A percentile compares a stretch with the other conserved stretches of the same genome.
phyloP scores from a whole-genome alignment of 1,140 invertebrate genomes.

The Zaprionus taronus region DNA sequence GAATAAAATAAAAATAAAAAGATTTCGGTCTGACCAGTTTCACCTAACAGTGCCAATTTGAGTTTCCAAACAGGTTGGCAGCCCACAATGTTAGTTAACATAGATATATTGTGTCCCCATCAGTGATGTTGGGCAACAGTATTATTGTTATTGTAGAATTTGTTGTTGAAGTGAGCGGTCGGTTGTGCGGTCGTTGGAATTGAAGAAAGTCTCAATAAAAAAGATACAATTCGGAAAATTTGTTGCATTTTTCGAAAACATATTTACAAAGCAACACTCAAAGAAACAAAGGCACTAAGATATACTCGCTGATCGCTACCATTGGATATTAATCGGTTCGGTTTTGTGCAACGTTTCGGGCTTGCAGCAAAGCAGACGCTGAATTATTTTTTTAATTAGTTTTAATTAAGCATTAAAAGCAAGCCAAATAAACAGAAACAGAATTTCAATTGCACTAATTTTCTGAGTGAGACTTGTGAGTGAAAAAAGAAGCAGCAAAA shows the following conservation, averaged over 20 bases:
- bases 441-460: slow-evolving; percentile 51
- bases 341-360: slow-evolving; percentile 10
- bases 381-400: slow-evolving; percentile 65
- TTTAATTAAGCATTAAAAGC: slow-evolving; percentile 67
- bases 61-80: slow-evolving; percentile 5
- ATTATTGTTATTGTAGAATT: slow-evolving; percentile 49
- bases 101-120: slow-evolving; percentile 16
- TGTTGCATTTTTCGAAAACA: slow-evolving; percentile 13
- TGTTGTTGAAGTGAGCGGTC: slow-evolving; percentile 45
- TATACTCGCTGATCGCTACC: slow-evolving; percentile 4
- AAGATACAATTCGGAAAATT: slow-evolving; percentile 25
- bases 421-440: slow-evolving; percentile 38
- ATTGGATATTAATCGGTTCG: slow-evolving; percentile 33
- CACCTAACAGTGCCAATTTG: slow-evolving; percentile 27
- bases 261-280: slow-evolving; percentile 12
- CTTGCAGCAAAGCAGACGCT: slow-evolving; percentile 34
- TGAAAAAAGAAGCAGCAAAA: slow-evolving; percentile 45
- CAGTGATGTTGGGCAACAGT: slow-evolving; percentile 14
- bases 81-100: slow-evolving; percentile 26
- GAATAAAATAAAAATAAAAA: not conserved
- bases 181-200: slow-evolving; percentile 33
- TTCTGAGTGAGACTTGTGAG: slow-evolving; percentile 43
- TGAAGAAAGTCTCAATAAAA: slow-evolving; percentile 11
- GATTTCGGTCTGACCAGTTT: not conserved
- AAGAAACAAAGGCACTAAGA: slow-evolving; percentile 26